Base-by-base conservation (phyloP, 2,888 invertebrate genomes). In the Venusia cambrica region DNA sequence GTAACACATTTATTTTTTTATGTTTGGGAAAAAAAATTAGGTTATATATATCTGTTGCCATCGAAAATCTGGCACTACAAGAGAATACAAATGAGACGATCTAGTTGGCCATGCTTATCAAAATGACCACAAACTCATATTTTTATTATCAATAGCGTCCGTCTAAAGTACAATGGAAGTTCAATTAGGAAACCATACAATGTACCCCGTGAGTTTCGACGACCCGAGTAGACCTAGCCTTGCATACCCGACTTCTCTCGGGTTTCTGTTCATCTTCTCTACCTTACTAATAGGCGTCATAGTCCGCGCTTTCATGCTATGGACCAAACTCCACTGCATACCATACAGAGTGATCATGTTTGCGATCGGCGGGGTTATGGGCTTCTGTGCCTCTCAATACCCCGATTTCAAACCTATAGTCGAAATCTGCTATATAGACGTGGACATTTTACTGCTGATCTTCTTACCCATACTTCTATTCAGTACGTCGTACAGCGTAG, bases 261-360 rank as follows among this genome's bases (percentile, higher is more conserved):
- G 68, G 0, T 75, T 73, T 26, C 50, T 84, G 0, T 85, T 85
- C 31, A 48, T 84, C 6, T 83, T 77, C 28, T 38, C 51, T 0
- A 74, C 72, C 0, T 44, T 85, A 1, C 48, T 85, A 0, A 36
- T 75, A 0, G 83, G 85, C 1, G 80, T 79, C 0, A 15, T 80
- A 0, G 59, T 83, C 3, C 57, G 85, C 31, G 57, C 73, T 0
- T 10, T 74, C 0, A 76, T 81, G 74, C 57, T 83, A 0, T 75
- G 75, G 59, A 67, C 74, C 0, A 65, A 62, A 3, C 7, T 40
- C n/a, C 56, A 66, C 45, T 69, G 70, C 19, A 31, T 84, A 1
- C 84, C 85, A 0, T 84, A 76, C 19, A 44, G 84, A 45, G 80
- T 83, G 0, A 52, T 85, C 1, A 84, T 85, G 83, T 85, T 85